Conservation (phyloP, 1,140 invertebrate species). For the Tetragnatha versicolor region DNA sequence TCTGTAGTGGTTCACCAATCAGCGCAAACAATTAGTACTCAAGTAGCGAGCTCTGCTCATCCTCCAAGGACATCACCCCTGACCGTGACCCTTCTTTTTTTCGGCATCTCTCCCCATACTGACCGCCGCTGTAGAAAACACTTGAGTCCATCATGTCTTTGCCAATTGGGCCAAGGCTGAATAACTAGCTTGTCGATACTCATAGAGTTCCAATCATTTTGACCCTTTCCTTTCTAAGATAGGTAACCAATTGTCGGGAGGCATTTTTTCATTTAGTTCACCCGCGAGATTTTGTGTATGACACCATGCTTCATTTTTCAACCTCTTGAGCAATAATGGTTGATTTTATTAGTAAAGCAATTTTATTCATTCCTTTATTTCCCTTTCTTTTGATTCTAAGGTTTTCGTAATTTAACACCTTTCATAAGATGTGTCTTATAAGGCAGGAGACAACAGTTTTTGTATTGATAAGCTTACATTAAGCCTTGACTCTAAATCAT, state of each 20-base stretch:
- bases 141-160: background rate
- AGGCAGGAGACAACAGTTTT: no score
- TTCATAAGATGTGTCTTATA: no score
- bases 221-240: background rate
- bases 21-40: no score
- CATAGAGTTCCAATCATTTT: conserved; percentile 9
- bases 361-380: background rate
- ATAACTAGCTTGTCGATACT: background rate
- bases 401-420: background rate
- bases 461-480: no score
- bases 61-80: no score
- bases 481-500: no score
- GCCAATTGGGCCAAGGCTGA: conserved; percentile 20
- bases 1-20: no score
- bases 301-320: background rate
- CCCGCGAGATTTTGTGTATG: background rate
- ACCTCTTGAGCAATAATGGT: background rate
- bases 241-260: background rate
- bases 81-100: background rate
- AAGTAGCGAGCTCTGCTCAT: no score
- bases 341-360: background rate
- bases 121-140: background rate
- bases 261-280: background rate
- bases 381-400: background rate
- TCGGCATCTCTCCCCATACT: background rate